Evolutionary conservation across 2,888 invertebrate genomes (phyloP), one percentile per base, ranked within the genome.

Genomic region (Melieria crassipennis): DNA sequence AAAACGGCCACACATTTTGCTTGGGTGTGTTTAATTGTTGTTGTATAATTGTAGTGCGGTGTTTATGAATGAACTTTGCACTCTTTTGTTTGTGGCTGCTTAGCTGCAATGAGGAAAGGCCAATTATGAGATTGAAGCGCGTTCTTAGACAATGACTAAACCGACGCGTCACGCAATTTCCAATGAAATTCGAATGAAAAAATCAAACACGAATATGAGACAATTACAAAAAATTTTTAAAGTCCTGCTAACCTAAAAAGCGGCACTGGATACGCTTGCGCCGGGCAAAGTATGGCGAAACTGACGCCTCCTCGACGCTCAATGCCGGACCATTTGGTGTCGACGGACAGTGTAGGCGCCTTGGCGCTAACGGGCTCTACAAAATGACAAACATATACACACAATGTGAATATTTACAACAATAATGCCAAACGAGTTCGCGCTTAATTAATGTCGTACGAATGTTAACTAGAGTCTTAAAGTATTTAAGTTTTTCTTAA

Each of bases 331-430:
- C 90, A 90, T 84, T 92, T 90, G 75, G 91, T 89, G 80, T 91
- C 92, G 78, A 89, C 90, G 71, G 91, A 91, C 85, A 93, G 91
- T 78, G 91, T 90, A 72, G 93, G 93, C 78, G 91, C 90, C 86
- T 92, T 93, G 79, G 91, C 91, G 84, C 92, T 92, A 81, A 93
- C 90, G 57, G 91, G 91, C 88, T 91, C 91, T 91, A 88, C 45
- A 74, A 52, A 67, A 43, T 56, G 10, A 13, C 30, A 30, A 30
- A 30, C 30, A 30, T 30, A 30, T 1, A 30, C 30, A 30, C 30
- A 30, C 30, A 30, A 30, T 30, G 30, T 30, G 30, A 30, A 30
- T 30, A 30, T 30, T 30, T 30, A 30, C 30, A 30, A 30, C 30
- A 30, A 30, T 30, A 30, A 30, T 30, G 30, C 30, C 30, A 30